phyloP scores from a whole-genome alignment of 2,113 vertebrate genomes.

The Otolemur garnettii region DNA sequence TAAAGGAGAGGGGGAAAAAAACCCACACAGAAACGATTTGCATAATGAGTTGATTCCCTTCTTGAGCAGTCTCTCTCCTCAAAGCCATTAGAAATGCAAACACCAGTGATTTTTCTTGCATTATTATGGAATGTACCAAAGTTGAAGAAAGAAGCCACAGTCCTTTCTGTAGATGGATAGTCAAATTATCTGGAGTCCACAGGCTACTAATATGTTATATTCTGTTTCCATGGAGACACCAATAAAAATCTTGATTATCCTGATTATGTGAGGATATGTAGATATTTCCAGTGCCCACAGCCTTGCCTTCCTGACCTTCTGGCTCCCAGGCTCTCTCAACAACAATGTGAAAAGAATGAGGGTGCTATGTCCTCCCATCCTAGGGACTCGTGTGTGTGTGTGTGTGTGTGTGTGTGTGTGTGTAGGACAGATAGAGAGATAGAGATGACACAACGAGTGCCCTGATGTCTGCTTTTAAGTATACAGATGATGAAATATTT shows the following conservation, averaged over 20 bases:
- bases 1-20: neutral
- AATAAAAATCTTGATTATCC: neutral
- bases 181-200: neutral
- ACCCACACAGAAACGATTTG: neutral
- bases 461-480: neutral
- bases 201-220: neutral
- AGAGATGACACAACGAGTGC: neutral
- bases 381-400: too few relatives aligned
- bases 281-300: neutral
- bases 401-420: too few relatives aligned
- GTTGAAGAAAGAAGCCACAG: neutral
- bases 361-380: neutral
- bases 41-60: neutral
- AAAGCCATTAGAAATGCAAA: neutral
- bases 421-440: neutral
- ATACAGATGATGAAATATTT: neutral
- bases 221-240: slow-evolving; percentile 49
- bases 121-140: neutral
- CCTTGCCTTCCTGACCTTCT: neutral
- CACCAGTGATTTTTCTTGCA: neutral
- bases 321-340: neutral
- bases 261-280: neutral
- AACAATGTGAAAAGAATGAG: neutral
- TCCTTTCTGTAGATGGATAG: neutral
- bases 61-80: neutral